Evolutionary conservation across 2,888 invertebrate species (phyloP), one percentile per base, ranked within the genome.

Genomic region (Plagiodera versicolora): DNA sequence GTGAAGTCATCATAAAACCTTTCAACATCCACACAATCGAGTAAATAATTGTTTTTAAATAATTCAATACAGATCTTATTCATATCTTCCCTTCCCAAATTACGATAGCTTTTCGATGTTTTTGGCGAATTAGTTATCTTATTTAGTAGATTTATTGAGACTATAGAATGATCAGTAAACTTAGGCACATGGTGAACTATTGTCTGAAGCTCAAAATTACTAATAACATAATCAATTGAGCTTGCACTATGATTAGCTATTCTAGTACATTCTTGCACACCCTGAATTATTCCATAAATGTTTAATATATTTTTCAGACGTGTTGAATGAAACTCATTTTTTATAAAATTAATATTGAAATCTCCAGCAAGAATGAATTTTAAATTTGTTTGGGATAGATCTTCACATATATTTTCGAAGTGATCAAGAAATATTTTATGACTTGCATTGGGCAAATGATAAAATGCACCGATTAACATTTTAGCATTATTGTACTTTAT

Each of bases 161-260:
- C 24, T 20, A 20, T n/a, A 48, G 20, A 48, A 24, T 20, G 48
- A 24, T 20, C 48, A 48, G 35, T 35, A 11, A 18, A 8, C 32
- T 39, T 39, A 39, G 52, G 52, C 19, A 52, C 18, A 39, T 52
- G 52, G 19, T 52, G 52, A 35, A 52, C 39, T 39, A 24, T 11
- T 32, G 52, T 17, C 18, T 52, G 35, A 14, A 53, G n/a, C 19
- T 53, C 53, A 44, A 19, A 19, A 44, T 53, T 53, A 20, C 44
- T 24, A 44, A 53, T 18, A 6, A 53, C 53, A 53, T 19, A 53
- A 53, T 53, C 53, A 39, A 53, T 20, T 19, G 44, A 53, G 24
- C 20, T 53, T 39, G 44, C 14, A 32, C 35, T 51, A 51, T 3
- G 19, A 44, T 39, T 53, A 44, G 44, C 44, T 14, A 53, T 53